Evolutionary conservation across 2,113 vertebrate genomes (phyloP).

Genomic region (Antidorcas marsupialis): DNA sequence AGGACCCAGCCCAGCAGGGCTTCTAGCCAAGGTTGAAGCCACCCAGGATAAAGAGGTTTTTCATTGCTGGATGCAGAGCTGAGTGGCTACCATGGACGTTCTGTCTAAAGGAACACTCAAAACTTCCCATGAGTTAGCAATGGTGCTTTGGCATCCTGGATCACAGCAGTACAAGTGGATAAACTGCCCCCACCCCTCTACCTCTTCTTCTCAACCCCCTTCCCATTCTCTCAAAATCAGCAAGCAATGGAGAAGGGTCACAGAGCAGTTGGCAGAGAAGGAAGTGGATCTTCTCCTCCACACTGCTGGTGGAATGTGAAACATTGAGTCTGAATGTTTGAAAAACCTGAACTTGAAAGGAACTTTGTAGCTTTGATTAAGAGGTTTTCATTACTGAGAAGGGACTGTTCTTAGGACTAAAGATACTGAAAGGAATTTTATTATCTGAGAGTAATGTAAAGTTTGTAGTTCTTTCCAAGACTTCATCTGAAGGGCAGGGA

Average conservation of each 20-base stretch:
- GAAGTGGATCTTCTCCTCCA: not conserved
- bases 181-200: rapidly evolving
- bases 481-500: not conserved
- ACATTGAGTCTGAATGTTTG: too few relatives aligned
- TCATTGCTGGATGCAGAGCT: not conserved
- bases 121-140: not conserved
- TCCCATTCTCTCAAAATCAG: not conserved
- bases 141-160: not conserved
- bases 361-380: too few relatives aligned
- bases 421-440: not conserved
- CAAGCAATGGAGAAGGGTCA: not conserved
- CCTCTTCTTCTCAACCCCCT: not conserved
- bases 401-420: not conserved
- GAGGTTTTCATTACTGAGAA: not conserved
- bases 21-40: not conserved
- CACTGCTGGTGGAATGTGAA: rapidly evolving
- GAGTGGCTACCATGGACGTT: not conserved
- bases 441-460: not conserved
- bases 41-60: not conserved
- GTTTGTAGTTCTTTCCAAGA: not conserved
- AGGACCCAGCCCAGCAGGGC: not conserved
- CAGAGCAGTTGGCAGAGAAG: not conserved
- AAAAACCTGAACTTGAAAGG: not conserved
- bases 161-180: rapidly evolving
- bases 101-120: too few relatives aligned